Evolutionary conservation across 2,113 vertebrate species (phyloP).

Genomic region (Coracopsis vasa): DNA sequence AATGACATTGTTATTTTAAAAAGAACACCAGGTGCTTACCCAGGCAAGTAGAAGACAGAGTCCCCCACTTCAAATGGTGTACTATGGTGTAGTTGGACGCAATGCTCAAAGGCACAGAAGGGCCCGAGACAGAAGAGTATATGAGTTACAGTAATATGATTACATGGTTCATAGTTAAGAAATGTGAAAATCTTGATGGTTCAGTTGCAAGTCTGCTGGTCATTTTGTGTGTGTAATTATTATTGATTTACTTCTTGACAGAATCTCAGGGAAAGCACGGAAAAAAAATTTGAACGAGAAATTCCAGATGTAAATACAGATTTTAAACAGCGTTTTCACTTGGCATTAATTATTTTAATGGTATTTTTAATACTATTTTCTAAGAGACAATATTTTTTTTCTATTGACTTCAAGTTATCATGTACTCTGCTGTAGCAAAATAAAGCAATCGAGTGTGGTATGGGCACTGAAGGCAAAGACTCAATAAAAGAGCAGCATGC

Average conservation of each 20-base stretch:
- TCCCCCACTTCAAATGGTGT: neutral
- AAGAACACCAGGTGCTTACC: neutral
- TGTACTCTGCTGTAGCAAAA: constrained; percentile 45
- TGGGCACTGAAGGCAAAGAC: constrained; percentile 70
- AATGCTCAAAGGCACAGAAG: neutral
- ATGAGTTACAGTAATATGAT: constrained; percentile 19
- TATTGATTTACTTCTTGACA: constrained; percentile 54
- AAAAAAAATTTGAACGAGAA: neutral
- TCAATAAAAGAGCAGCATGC: constrained; percentile 81
- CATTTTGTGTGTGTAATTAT: constrained; percentile 48
- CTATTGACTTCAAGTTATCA: constrained; percentile 58
- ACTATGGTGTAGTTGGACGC: fast-evolving
- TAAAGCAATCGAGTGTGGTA: constrained; percentile 58
- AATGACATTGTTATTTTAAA: constrained; percentile 9
- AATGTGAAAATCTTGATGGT: constrained; percentile 39
- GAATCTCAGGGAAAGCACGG: neutral
- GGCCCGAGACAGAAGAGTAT: neutral
- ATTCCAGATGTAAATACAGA: neutral
- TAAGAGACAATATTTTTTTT: neutral
- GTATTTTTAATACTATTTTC: constrained; percentile 50
- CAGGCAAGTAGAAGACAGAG: neutral
- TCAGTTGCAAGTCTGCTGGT: constrained; percentile 37
- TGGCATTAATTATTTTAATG: constrained; percentile 3
- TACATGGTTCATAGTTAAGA: constrained; percentile 18
- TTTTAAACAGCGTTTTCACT: neutral